These are phyloP conservation scores for Notospermus geniculatus DNA, from an alignment of 1,140 invertebrate genomes.

Conservation along the genomic window DNA sequence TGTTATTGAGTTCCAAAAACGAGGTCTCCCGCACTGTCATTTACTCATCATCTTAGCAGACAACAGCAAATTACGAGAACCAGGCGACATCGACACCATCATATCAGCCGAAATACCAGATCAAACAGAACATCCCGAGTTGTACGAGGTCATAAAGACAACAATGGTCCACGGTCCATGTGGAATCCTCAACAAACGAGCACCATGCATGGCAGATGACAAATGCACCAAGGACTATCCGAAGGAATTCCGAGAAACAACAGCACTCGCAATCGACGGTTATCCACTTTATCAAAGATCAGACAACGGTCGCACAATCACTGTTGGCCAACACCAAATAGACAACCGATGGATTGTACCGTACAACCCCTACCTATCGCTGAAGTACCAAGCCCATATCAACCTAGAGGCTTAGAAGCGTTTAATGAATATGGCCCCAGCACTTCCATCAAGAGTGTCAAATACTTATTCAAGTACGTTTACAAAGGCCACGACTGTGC, in stretches of 20 bases:
- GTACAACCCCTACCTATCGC: constrained; percentile 21
- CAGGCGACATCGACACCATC: constrained; percentile 14
- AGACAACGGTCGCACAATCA: not conserved
- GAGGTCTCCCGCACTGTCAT: constrained; percentile 60
- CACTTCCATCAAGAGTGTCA: not conserved
- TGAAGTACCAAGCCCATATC: constrained; percentile 24
- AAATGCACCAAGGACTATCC: constrained; percentile 9
- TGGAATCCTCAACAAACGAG: constrained; percentile 16
- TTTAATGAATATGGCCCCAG: too few species aligned
- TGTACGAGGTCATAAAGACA: constrained; percentile 12
- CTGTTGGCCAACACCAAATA: not conserved
- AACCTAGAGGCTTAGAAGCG: constrained; percentile 22
- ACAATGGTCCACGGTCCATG: constrained; percentile 28
- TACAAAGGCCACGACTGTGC: constrained; percentile 36
- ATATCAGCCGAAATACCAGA: constrained; percentile 25
- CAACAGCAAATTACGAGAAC: constrained; percentile 13
- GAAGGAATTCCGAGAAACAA: not conserved
- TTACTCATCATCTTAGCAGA: constrained; percentile 56
- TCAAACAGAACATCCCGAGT: constrained; percentile 21
- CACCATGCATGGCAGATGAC: constrained; percentile 26
- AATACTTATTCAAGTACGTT: constrained; percentile 49
- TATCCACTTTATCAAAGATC: not conserved
- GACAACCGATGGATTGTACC: constrained; percentile 21
- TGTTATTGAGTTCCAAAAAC: constrained; percentile 60
- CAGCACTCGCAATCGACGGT: not conserved